Evolutionary conservation across 1,140 invertebrate species (phyloP).

Genomic region (Portunus trituberculatus): DNA sequence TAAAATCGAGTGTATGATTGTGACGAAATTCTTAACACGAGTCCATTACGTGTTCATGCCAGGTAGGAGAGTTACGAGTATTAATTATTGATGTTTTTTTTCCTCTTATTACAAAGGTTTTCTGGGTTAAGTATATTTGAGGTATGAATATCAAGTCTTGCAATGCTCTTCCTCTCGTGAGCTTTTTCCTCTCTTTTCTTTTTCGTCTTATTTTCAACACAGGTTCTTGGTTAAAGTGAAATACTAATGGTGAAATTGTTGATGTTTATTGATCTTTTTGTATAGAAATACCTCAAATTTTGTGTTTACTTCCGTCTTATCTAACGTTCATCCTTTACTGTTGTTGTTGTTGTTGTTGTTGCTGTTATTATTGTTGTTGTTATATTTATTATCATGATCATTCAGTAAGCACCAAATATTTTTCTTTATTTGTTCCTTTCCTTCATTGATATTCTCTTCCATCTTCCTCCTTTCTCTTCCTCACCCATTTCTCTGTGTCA

Average conservation of each 20-base stretch:
- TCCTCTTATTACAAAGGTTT: neutral
- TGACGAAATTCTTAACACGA: too few species aligned
- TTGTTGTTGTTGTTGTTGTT: too few species aligned
- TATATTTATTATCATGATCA: neutral
- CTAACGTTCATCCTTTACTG: too few species aligned
- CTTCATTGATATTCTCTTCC: constrained; percentile 10
- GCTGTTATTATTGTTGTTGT: neutral
- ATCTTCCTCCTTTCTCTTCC: constrained; percentile 7
- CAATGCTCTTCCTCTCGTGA: neutral
- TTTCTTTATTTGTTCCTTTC: neutral
- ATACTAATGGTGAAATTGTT: too few species aligned
- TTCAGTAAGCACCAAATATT: neutral
- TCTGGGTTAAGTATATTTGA: neutral
- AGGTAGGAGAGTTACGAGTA: neutral
- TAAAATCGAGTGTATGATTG: neutral
- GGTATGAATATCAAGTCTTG: neutral
- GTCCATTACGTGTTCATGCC: too few species aligned
- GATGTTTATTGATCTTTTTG: too few species aligned
- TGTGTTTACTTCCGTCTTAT: too few species aligned
- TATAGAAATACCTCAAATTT: too few species aligned
- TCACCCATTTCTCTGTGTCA: neutral
- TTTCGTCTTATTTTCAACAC: neutral
- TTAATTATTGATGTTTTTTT: neutral
- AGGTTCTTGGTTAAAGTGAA: too few species aligned
- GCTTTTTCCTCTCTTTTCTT: too few species aligned